Evolutionary conservation across 1,140 invertebrate genomes (phyloP).

Genomic region (Sycophila sp.): DNA sequence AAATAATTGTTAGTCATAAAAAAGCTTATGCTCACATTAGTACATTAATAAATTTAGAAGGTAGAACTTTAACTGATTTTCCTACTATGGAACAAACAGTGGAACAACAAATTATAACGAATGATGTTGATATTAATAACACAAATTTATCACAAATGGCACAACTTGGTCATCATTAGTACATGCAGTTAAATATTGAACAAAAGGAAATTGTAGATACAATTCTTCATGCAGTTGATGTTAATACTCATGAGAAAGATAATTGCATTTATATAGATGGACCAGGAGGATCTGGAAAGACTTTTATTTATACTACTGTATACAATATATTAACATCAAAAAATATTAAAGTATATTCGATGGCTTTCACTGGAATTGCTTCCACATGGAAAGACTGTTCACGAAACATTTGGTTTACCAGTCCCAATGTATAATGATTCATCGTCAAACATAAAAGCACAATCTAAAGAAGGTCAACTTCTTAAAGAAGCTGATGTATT

Average conservation of each 20-base stretch:
- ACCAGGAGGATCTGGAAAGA: background rate
- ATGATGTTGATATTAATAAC: no score
- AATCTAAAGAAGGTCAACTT: conserved; percentile 31
- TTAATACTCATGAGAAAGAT: background rate
- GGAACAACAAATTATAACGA: background rate
- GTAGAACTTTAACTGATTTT: background rate
- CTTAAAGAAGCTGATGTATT: conserved; percentile 37
- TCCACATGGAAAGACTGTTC: conserved; percentile 40
- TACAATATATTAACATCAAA: conserved; percentile 7
- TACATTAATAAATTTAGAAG: conserved; percentile 3
- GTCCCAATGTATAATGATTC: conserved; percentile 21
- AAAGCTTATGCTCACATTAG: conserved; percentile 15
- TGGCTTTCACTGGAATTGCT: conserved; percentile 26
- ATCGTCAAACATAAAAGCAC: conserved; percentile 48
- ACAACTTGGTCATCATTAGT: background rate
- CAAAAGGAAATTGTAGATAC: background rate
- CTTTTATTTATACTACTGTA: background rate
- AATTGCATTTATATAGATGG: no score
- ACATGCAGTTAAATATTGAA: background rate
- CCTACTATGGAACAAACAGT: background rate
- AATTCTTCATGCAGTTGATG: background rate
- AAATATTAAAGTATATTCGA: background rate
- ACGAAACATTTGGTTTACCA: conserved; percentile 41
- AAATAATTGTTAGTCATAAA: background rate
- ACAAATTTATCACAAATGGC: no score